These are phyloP conservation scores for Sebastes iracundus DNA, from an alignment of 2,797 vertebrate genomes.

Conservation along the genomic window DNA sequence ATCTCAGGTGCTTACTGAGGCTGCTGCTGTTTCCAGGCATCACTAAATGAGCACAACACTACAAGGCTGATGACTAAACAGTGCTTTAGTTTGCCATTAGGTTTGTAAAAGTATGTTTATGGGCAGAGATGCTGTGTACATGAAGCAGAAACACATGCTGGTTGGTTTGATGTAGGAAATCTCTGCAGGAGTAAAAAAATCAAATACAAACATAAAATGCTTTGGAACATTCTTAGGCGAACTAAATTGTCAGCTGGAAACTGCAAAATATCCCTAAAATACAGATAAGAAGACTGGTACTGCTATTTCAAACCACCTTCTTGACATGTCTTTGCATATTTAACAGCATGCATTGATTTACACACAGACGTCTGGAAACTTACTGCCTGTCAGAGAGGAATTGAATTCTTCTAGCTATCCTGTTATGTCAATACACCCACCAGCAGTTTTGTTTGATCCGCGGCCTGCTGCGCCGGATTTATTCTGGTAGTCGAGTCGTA, in stretches of 20 bases:
- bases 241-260: not conserved
- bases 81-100: not conserved
- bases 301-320: conserved; percentile 11
- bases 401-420: conserved; percentile 24
- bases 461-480: conserved; percentile 35
- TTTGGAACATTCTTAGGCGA: conserved; percentile 8
- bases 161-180: conserved; percentile 20
- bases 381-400: conserved; percentile 20
- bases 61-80: conserved; percentile 2
- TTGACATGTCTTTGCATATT: conserved; percentile 36
- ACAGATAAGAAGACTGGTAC: not conserved
- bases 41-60: conserved; percentile 11
- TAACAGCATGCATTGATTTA: conserved; percentile 46
- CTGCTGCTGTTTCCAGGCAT: conserved; percentile 15
- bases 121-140: not conserved
- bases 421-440: conserved; percentile 52
- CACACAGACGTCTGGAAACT: conserved; percentile 25
- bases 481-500: conserved; percentile 26
- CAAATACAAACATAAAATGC: conserved; percentile 28
- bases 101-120: not conserved
- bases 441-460: conserved; percentile 31
- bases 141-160: not conserved
- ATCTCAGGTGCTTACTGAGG: conserved; percentile 21
- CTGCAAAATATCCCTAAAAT: not conserved
- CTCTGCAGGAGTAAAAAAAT: not conserved